These are phyloP conservation scores for Drosophila algonquin DNA, from an alignment of 2,888 invertebrate genomes.

Conservation along the genomic window DNA sequence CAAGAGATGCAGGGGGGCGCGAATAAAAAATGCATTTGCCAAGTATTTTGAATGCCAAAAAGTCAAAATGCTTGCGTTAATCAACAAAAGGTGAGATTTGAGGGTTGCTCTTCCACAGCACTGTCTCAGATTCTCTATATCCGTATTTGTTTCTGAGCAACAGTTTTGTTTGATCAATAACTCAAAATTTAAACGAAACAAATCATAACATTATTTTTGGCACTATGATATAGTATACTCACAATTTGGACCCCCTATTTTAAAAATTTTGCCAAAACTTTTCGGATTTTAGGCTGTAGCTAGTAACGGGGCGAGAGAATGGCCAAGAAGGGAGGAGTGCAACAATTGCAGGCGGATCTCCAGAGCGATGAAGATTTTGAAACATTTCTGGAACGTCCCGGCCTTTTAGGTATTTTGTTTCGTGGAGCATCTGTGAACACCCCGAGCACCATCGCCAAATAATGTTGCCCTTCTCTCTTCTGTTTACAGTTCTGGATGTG, in stretches of 20 bases:
- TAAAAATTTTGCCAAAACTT: constrained; percentile 7
- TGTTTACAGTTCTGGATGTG: constrained; percentile 89
- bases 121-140: neutral
- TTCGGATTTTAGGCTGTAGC: neutral
- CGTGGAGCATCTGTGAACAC: neutral
- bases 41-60: constrained; percentile 56
- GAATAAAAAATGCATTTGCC: constrained; percentile 55
- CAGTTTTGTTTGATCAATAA: constrained; percentile 34
- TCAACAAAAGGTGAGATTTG: constrained; percentile 35
- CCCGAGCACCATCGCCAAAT: no score
- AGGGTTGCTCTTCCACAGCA: neutral
- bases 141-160: neutral
- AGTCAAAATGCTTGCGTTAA: constrained; percentile 47
- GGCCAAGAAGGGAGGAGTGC: constrained; percentile 91
- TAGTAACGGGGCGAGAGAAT: constrained; percentile 77
- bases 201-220: neutral
- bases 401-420: constrained; percentile 84
- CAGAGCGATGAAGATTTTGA: constrained; percentile 93
- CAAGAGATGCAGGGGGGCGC: constrained; percentile 32
- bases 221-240: neutral
- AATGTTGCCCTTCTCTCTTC: neutral
- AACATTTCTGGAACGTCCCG: constrained; percentile 90
- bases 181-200: constrained; percentile 11
- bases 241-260: neutral
- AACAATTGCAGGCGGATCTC: constrained; percentile 92